phyloP scores from a whole-genome alignment of 2,113 vertebrate species.

The Phalacrocorax brasilianus region DNA sequence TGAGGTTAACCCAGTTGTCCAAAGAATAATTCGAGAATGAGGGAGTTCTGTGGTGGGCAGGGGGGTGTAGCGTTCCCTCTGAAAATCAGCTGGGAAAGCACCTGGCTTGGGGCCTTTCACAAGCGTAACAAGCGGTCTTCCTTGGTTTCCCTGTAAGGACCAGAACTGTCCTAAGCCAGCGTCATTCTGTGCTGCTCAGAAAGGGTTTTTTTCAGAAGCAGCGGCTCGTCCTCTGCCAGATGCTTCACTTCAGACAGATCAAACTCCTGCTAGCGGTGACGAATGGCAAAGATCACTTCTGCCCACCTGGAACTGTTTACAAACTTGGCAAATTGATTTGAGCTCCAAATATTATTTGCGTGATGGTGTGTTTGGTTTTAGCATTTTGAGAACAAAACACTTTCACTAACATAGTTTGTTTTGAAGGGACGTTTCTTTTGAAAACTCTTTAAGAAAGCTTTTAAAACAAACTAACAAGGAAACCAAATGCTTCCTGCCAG shows the following conservation, averaged over 20 bases:
- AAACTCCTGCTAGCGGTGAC: background rate
- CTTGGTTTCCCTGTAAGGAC: background rate
- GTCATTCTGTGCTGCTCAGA: background rate
- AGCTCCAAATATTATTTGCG: background rate
- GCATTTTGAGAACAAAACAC: background rate
- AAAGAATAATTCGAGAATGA: background rate
- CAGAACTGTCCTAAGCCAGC: background rate
- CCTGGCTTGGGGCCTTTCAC: background rate
- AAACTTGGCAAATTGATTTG: background rate
- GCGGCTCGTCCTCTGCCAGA: background rate
- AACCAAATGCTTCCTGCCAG: background rate
- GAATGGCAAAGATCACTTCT: background rate
- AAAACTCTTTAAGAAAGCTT: background rate
- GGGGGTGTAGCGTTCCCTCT: rapidly evolving
- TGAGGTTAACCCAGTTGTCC: background rate
- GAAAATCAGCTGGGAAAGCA: background rate
- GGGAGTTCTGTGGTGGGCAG: background rate
- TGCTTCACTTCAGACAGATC: background rate
- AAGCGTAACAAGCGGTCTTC: background rate
- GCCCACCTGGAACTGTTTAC: background rate
- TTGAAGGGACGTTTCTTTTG: background rate
- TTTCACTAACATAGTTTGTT: background rate
- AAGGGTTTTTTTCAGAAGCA: background rate
- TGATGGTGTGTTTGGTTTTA: background rate
- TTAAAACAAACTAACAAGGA: background rate